A percentile compares a stretch with the other conserved stretches of the same genome.
Evolutionary conservation across 2,888 invertebrate genomes (phyloP).

Genomic region (Coenonympha arcania): DNA sequence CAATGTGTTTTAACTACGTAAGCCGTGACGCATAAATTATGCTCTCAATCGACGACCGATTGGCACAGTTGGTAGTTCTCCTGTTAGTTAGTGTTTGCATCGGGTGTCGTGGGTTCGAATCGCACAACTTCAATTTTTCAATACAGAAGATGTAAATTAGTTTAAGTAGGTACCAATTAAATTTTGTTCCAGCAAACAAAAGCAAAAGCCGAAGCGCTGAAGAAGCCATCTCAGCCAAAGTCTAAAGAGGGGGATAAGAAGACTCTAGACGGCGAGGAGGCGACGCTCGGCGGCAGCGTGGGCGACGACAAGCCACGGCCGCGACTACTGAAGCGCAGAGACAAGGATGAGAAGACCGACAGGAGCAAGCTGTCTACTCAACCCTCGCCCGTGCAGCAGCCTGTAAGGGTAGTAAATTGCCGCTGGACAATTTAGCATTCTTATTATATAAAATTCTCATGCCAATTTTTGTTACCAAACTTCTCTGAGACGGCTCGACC

Average conservation of each 20-base stretch:
- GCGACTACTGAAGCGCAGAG: constrained; percentile 29
- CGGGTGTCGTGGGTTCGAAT: too few relatives aligned
- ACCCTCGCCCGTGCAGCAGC: constrained; percentile 36
- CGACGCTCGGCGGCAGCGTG: constrained; percentile 20
- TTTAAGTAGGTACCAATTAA: too few relatives aligned
- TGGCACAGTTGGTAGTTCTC: too few relatives aligned
- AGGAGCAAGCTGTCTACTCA: constrained; percentile 40
- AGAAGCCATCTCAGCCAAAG: constrained; percentile 61
- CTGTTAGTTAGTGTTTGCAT: too few relatives aligned
- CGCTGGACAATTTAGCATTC: neutral
- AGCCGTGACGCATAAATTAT: too few relatives aligned
- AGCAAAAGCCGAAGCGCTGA: constrained; percentile 75
- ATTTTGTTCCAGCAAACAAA: constrained; percentile 54
- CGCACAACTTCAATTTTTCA: too few relatives aligned
- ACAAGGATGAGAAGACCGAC: constrained; percentile 41
- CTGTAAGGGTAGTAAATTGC: constrained; percentile 36
- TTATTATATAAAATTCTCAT: neutral
- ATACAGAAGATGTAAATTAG: too few relatives aligned
- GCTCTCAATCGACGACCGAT: too few relatives aligned
- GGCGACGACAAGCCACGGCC: constrained; percentile 46
- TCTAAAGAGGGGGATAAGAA: constrained; percentile 53
- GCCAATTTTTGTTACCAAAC: too few relatives aligned
- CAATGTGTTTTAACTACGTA: too few relatives aligned
- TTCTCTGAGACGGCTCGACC: too few relatives aligned
- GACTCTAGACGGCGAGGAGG: constrained; percentile 32